These are phyloP conservation scores for Drosophila robusta DNA, from an alignment of 2,888 invertebrate genomes.

Conservation along the genomic window DNA sequence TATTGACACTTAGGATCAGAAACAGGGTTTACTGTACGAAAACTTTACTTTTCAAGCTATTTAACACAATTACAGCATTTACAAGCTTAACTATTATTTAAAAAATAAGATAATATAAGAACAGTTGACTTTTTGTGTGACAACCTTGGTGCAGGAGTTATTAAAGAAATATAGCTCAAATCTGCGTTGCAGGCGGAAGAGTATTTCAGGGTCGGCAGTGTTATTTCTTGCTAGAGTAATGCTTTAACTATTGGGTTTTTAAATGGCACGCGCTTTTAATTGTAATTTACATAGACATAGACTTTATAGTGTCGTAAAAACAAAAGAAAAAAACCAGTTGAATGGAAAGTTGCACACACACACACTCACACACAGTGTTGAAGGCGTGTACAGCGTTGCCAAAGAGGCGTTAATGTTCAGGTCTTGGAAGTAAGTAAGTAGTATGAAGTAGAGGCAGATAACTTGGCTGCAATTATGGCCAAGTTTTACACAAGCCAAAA, in stretches of 20 bases:
- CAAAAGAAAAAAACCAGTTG: constrained; percentile 42
- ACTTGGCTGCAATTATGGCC: constrained; percentile 39
- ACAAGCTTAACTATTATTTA: too few relatives aligned
- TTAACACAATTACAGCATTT: too few relatives aligned
- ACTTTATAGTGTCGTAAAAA: constrained; percentile 29
- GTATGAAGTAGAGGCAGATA: constrained; percentile 9
- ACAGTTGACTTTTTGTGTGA: too few relatives aligned
- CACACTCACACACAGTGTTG: constrained; percentile 13
- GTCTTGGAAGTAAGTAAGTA: background rate
- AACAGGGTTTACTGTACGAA: too few relatives aligned
- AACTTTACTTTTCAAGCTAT: too few relatives aligned
- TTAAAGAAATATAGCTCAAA: too few relatives aligned
- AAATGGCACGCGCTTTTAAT: constrained; percentile 35
- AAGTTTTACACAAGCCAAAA: constrained; percentile 28
- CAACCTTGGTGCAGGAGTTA: too few relatives aligned
- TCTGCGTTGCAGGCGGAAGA: background rate
- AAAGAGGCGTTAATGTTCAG: constrained; percentile 40
- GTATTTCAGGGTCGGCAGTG: background rate
- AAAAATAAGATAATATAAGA: too few relatives aligned
- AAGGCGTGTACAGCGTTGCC: constrained; percentile 36
- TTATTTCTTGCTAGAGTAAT: background rate
- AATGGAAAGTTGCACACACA: constrained; percentile 63
- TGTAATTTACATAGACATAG: constrained; percentile 34
- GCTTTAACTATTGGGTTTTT: background rate
- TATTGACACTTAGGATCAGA: too few relatives aligned